Percentiles rank a stretch among this genome's conserved stretches.
phyloP scores from a whole-genome alignment of 2,888 invertebrate genomes.

The Tinea trinotella region DNA sequence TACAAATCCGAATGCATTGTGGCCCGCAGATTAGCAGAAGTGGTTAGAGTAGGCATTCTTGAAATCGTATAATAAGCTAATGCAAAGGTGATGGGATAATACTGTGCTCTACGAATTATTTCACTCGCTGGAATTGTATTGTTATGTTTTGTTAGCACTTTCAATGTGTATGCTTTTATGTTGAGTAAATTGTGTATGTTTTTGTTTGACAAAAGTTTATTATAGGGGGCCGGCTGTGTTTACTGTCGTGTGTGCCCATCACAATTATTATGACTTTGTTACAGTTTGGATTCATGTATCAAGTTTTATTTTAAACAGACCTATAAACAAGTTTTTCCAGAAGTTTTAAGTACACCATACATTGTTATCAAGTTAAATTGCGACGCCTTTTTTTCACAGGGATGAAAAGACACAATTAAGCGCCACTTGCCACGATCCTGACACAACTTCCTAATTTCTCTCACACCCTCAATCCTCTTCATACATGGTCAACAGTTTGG shows the following conservation, averaged over 20 bases:
- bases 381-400: too few relatives aligned
- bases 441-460: too few relatives aligned
- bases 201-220: constrained; percentile 4
- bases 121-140: neutral
- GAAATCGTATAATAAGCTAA: constrained; percentile 11
- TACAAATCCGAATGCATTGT: constrained; percentile 53
- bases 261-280: neutral
- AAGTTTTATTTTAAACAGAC: neutral
- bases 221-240: constrained; percentile 1
- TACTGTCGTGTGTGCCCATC: neutral
- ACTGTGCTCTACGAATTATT: neutral
- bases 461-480: too few relatives aligned
- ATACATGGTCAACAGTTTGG: too few relatives aligned
- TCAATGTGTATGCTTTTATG: constrained; percentile 1
- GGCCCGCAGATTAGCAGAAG: constrained; percentile 54
- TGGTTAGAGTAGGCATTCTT: neutral
- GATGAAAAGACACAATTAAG: too few relatives aligned
- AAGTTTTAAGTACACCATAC: too few relatives aligned
- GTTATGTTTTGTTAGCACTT: neutral
- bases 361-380: too few relatives aligned
- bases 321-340: neutral
- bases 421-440: too few relatives aligned
- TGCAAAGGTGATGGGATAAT: constrained; percentile 7
- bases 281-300: too few relatives aligned
- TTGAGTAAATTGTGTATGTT: constrained; percentile 6